Evolutionary conservation across 1,140 invertebrate genomes (phyloP), one percentile per base, ranked within the genome.

Genomic region (Drosophila chauvacae): DNA sequence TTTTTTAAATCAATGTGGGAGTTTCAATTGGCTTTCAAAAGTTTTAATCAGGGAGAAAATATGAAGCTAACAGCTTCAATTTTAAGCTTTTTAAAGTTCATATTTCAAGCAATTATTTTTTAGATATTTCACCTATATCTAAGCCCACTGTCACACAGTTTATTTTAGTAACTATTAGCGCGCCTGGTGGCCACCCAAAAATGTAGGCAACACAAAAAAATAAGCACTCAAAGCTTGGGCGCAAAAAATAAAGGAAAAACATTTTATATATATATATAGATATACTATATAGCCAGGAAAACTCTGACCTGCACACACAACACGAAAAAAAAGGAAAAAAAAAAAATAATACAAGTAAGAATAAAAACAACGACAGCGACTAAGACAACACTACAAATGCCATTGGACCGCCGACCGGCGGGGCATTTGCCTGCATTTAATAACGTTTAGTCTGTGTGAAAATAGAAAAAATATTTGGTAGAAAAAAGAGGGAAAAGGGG

Each of bases 391-490:
- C 68, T 73, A 75, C 62, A 82, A 88, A 82, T 86, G 56, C 70
- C 83, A 72, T 71, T 55, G 73, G 77, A 68, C 61, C 68, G 47
- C 35, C 64, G 58, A 57, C 42, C 63, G 66, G 30, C 59, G 55
- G 64, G 82, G 75, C 76, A 80, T 80, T 87, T 84, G 77, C 69
- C 85, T 88, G 84, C 85, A 90, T 88, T 88, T 88, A 88, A 90
- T 90, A 88, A 90, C 81, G 85, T 88, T 88, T 88, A 88, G 85
- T 71, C 64, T 71, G 77, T 83, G 80, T 83, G 61, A 80, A 71
- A 71, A 71, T 58, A 41, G 65, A 71, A 71, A 77, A 69, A 68
- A 51, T 69, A 69, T 66, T 70, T 35, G 66, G 30, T 26, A 13
- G n/a, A 37, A 39, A 47, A 53, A 58, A 7, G 7, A 33, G n/a